Percentiles rank a stretch among this genome's conserved stretches.
Conservation (phyloP, 2,113 vertebrate species). For the Dicerorhinus sumatrensis region DNA sequence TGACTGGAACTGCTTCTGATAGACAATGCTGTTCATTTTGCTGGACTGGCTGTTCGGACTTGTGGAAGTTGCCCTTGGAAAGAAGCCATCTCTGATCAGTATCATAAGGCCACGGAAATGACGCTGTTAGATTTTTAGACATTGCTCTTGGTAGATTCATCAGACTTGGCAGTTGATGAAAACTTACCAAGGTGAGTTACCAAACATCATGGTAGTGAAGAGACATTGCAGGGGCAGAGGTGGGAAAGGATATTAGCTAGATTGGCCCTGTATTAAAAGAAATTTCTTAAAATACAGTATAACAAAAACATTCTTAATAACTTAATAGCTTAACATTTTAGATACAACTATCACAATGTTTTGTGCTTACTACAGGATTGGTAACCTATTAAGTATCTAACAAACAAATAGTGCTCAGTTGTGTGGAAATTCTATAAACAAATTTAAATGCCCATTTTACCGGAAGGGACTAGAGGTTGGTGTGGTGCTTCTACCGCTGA, state of each 20-base stretch:
- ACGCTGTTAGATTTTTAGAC: background rate
- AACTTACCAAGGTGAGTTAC: background rate
- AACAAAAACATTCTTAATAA: background rate
- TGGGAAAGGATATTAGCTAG: background rate
- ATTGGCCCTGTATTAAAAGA: background rate
- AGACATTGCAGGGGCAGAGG: slow-evolving; percentile 40
- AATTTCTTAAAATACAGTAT: background rate
- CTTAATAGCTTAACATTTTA: slow-evolving; percentile 1
- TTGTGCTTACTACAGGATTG: background rate
- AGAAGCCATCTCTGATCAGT: slow-evolving; percentile 78
- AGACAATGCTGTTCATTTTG: slow-evolving; percentile 98
- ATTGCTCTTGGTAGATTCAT: background rate
- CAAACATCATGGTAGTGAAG: background rate
- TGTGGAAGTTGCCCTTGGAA: slow-evolving; percentile 95
- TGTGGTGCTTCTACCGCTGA: slow-evolving; percentile 95
- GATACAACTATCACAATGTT: background rate
- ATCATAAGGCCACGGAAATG: background rate
- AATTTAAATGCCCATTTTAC: slow-evolving; percentile 85
- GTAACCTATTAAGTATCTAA: background rate
- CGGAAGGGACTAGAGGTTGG: slow-evolving; percentile 98
- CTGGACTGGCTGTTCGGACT: slow-evolving; percentile 98
- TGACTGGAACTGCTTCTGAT: slow-evolving; percentile 98
- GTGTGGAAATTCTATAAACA: slow-evolving; percentile 41
- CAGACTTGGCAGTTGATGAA: background rate
- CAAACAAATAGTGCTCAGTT: background rate